Evolutionary conservation across 2,113 vertebrate species (phyloP), one percentile per base, ranked within the genome.

Genomic region (Semicossyphus pulcher): DNA sequence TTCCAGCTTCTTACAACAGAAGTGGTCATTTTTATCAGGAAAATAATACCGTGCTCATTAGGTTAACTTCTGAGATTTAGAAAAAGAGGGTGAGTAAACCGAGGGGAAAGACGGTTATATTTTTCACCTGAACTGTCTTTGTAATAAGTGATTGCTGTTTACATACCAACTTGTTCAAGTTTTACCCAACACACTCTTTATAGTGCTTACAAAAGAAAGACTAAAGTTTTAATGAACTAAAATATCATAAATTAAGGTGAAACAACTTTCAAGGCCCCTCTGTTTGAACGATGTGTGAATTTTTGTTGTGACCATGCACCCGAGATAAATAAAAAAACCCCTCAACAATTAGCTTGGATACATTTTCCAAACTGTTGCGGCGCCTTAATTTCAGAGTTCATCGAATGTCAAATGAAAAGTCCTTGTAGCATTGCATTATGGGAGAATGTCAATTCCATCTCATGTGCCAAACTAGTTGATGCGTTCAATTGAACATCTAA

Each of bases 401-500:
- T 69, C 78, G 71, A 80, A 84, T 84, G 81, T 88, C 86, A 87
- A 66, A 78, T 71, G 49, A 78, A 87, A 87, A 89, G 85, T 86
- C 86, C 85, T 83, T 88, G 82, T 76, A 83, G 78, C 74, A 72
- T 80, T 85, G 78, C 80, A 78, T 77, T 83, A 64, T 80, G 72
- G 72, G 67, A 62, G 56, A 80, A 79, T 37, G 66, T 77, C 73
- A 83, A 67, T 78, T 81, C 63, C 39, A 39, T 83, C 71, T 81
- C 76, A 65, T 69, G 81, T 79, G 82, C 80, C 84, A 84, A 84
- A 81, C 76, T 83, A 86, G 75, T 80, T 80, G 81, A 90, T 87
- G 89, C 81, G 65, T 91, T 89, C 85, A 90, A 83, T 83, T 86
- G 78, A 88, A 86, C 81, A 84, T 86, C 64, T 66, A 66, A 80